Base-by-base conservation (phyloP, 2,888 invertebrate genomes). In the Cephus pygmeus region DNA sequence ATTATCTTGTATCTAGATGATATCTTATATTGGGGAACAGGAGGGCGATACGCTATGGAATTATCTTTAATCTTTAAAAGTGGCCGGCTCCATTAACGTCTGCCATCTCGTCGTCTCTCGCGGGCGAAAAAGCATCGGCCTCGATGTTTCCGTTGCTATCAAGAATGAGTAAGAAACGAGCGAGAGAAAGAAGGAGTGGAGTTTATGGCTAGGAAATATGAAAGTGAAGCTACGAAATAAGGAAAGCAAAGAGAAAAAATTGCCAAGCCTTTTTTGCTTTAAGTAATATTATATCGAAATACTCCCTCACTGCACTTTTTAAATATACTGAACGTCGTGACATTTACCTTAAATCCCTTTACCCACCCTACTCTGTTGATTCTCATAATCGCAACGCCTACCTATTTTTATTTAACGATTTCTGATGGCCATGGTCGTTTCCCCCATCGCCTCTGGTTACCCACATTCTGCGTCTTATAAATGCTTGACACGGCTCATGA, bases 1-100 rank as follows among this genome's bases (percentile, higher is more conserved):
- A 56, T 76, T 40, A 76, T 75, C 74, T 33, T 56, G 71, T 73
- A 56, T 30, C 76, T 56, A 76, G 56, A 56, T 56, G 6, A 9
- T 56, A 56, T 23, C 56, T 56, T 23, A 9, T 15, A 56, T 56
- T 23, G 56, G 23, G 9, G 23, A 56, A 56, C 23, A 56, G 56
- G 56, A 56, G 15, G 2, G 15, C 40, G 2, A 23, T 56, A 56
- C 9, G 23, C 23, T 56, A 23, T 12, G 71, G 23, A 34, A 68
- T 76, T 76, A 76, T 75, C 36, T 69, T 75, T 69, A 78, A 78
- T 78, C 75, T 78, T 12, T 23, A 78, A 69, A 78, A 77, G 77
- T 77, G 75, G 74, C 33, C 34, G 73, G 34, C 69, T 71, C 74
- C 36, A 74, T 34, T 34, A 34, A n/a, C 74, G 23, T 34, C 12